Evolutionary conservation across 2,113 vertebrate genomes (phyloP), one percentile per base, ranked within the genome.

Genomic region (Ophthalmolycus amberensis): DNA sequence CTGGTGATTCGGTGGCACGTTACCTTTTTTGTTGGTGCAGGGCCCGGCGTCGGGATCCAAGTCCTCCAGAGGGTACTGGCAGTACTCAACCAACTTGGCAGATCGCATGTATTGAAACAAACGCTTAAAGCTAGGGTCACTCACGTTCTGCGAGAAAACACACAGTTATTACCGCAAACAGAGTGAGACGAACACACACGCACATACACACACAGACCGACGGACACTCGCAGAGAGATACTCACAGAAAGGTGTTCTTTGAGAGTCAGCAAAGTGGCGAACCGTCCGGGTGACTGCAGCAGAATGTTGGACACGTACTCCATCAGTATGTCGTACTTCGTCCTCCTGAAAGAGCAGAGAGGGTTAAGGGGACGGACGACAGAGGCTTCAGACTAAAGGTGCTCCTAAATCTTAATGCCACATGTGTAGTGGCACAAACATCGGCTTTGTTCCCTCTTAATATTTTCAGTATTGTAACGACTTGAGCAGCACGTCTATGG

Each of bases 241-340:
- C 96, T 97, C 87, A 99, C 98, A 56, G 10, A 12, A 93, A 99
- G 75, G 16, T 97, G 95, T 2, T 97, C 93, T 80, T 95, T 94
- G 77, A 99, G 81, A 63, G 92, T 92, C 29, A 93, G 78, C 71
- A 98, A 80, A 0, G 96, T 95, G 78, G 95, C 92, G 0, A 95
- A 93, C 65, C 95, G 95, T 79, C 94, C 92, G 11, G 93, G 95
- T 14, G 93, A 84, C 6, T 94, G 88, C 64, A 93, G 95, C 58
- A 99, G 95, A 27, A 96, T 60, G 68, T 90, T 92, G 0, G 97
- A 99, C 18, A 96, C 93, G 12, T 93, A 92, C 94, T 99, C 98
- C 96, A 97, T 97, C 77, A 99, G 94, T 69, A 98, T 95, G 85
- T 99, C 97, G 0, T 99, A 98, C 76, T 97, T 99, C 84, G 93